Percentiles rank a stretch among this genome's conserved stretches.
phyloP scores from a whole-genome alignment of 2,113 vertebrate genomes.

The Sula dactylatra region DNA sequence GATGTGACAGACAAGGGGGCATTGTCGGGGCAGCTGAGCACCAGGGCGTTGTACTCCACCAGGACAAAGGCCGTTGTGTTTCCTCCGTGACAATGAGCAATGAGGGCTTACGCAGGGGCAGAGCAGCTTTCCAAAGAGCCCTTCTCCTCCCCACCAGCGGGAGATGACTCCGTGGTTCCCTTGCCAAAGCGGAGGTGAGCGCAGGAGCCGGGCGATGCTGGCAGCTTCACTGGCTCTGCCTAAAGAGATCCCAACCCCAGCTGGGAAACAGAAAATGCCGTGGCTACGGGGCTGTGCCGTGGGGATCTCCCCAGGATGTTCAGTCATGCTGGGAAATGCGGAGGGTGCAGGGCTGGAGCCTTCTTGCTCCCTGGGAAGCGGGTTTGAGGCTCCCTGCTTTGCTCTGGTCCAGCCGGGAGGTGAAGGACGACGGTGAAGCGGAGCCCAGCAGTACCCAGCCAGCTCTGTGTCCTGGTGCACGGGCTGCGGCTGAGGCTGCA shows the following conservation, averaged over 20 bases:
- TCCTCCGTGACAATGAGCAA: neutral
- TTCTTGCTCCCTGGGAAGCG: rapidly evolving
- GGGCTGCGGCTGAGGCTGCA: neutral
- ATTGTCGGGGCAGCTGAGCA: neutral
- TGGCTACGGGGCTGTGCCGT: neutral
- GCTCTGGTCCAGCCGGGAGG: neutral
- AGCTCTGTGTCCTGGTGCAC: rapidly evolving
- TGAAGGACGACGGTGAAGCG: neutral
- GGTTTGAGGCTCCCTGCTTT: neutral
- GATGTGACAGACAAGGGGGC: slow-evolving; percentile 1
- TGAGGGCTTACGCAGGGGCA: neutral
- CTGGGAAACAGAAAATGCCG: neutral
- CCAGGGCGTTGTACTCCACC: neutral
- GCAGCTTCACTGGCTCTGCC: neutral
- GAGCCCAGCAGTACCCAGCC: neutral
- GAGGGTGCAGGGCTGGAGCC: neutral
- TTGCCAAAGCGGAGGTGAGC: neutral
- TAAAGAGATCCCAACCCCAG: neutral
- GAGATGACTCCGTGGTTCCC: rapidly evolving
- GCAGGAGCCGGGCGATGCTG: neutral
- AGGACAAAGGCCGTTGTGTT: slow-evolving; percentile 72
- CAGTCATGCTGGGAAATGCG: rapidly evolving
- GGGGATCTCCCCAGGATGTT: neutral
- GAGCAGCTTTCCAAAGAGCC: neutral
- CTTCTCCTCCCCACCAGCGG: neutral